These are phyloP conservation scores for Eremophila alpestris DNA, from an alignment of 2,797 vertebrate species.

Conservation along the genomic window DNA sequence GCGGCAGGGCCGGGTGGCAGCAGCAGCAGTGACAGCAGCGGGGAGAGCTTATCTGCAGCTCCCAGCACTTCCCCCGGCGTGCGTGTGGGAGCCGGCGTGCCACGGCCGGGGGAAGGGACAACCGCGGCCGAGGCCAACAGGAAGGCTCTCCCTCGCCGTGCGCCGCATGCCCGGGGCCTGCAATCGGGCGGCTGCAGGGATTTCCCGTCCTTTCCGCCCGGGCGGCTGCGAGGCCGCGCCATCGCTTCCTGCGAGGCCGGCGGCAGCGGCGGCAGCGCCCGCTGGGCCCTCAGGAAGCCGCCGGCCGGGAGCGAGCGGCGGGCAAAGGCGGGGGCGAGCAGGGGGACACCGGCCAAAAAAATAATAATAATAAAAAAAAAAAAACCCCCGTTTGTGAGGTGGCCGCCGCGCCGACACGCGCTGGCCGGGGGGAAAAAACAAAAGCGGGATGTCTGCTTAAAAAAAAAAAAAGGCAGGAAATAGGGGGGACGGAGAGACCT, in stretches of 20 bases:
- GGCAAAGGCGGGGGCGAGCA: not conserved
- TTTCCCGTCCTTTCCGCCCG: slow-evolving; percentile 71
- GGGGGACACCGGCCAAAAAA: slow-evolving; percentile 51
- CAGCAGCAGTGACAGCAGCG: slow-evolving; percentile 55
- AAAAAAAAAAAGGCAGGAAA: slow-evolving; percentile 74
- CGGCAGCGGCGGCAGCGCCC: not conserved
- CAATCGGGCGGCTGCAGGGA: slow-evolving; percentile 79
- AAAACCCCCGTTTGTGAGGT: slow-evolving; percentile 59
- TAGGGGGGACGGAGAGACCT: slow-evolving; percentile 57
- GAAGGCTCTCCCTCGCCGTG: slow-evolving; percentile 86
- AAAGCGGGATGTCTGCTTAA: slow-evolving; percentile 82
- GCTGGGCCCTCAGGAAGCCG: slow-evolving; percentile 66
- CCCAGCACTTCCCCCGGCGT: slow-evolving; percentile 89
- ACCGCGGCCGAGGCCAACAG: slow-evolving; percentile 81
- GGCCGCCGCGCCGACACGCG: slow-evolving; percentile 75
- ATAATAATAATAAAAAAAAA: not conserved
- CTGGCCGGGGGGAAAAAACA: slow-evolving; percentile 71
- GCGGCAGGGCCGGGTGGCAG: slow-evolving; percentile 65
- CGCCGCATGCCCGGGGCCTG: slow-evolving; percentile 43
- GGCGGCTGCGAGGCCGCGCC: slow-evolving; percentile 61
- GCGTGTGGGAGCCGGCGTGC: slow-evolving; percentile 84
- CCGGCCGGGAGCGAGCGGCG: not conserved
- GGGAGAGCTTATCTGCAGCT: slow-evolving; percentile 84
- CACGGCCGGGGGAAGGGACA: slow-evolving; percentile 67
- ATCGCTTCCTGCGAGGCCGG: slow-evolving; percentile 72